These are phyloP conservation scores for Schrankia costaestrigalis DNA, from an alignment of 2,888 invertebrate genomes.

Conservation along the genomic window DNA sequence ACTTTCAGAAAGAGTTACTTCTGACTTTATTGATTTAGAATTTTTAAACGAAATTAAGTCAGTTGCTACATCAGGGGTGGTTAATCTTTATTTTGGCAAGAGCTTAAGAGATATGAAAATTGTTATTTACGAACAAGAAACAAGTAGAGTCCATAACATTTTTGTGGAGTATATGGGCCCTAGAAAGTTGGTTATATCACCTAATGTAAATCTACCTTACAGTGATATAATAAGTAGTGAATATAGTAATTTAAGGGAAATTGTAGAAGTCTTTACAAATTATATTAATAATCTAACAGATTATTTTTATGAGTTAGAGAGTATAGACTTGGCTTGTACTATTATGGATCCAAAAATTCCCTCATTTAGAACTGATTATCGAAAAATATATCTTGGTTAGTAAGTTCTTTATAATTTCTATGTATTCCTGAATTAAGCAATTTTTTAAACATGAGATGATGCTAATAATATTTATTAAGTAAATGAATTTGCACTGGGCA, in stretches of 20 bases:
- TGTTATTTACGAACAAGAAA: slow-evolving; percentile 43
- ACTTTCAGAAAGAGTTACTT: slow-evolving; percentile 18
- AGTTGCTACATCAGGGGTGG: slow-evolving; percentile 17
- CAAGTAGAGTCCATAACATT: slow-evolving; percentile 50
- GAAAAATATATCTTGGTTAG: slow-evolving; percentile 62
- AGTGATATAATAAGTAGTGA: slow-evolving; percentile 47
- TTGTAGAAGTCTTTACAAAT: slow-evolving; percentile 38
- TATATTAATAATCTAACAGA: slow-evolving; percentile 43
- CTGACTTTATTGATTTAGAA: slow-evolving; percentile 45
- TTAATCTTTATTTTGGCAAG: slow-evolving; percentile 54
- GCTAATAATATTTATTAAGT: too few species aligned
- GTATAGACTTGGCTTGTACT: slow-evolving; percentile 52
- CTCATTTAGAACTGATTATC: slow-evolving; percentile 61
- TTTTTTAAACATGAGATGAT: too few species aligned
- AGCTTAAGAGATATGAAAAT: slow-evolving; percentile 58
- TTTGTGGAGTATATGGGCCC: slow-evolving; percentile 45
- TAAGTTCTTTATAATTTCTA: neutral
- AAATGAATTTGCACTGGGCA: too few species aligned
- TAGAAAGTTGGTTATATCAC: slow-evolving; percentile 43
- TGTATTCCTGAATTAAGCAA: neutral
- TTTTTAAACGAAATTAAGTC: slow-evolving; percentile 51
- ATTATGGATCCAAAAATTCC: slow-evolving; percentile 60
- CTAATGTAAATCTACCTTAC: slow-evolving; percentile 49
- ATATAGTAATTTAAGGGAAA: slow-evolving; percentile 47
- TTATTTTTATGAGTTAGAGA: slow-evolving; percentile 61